Evolutionary conservation across 2,113 vertebrate species (phyloP).

Genomic region (Pituophis catenifer): DNA sequence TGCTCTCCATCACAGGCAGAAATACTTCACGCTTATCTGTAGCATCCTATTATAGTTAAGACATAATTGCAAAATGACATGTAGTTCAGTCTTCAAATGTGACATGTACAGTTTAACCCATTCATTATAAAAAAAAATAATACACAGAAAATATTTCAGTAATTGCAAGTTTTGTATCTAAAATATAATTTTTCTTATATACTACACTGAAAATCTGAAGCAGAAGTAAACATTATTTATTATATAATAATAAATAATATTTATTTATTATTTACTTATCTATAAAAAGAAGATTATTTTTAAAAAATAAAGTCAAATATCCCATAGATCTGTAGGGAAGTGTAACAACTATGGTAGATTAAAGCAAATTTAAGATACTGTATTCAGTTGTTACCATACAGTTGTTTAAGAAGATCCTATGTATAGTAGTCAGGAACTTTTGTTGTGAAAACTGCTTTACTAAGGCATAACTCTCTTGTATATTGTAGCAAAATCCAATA

Average conservation of each 20-base stretch:
- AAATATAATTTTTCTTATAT: neutral
- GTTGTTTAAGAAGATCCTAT: neutral
- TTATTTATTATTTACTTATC: too few relatives aligned
- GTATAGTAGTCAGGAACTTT: neutral
- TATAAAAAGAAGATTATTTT: neutral
- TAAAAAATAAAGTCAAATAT: neutral
- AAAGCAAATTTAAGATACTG: neutral
- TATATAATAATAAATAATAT: too few relatives aligned
- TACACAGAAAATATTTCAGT: neutral
- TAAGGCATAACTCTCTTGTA: neutral
- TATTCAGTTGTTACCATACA: neutral
- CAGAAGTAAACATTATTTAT: neutral
- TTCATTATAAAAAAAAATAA: neutral
- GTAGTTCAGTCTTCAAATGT: neutral
- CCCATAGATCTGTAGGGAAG: neutral
- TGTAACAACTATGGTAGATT: neutral
- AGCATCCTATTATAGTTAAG: neutral
- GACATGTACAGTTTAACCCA: neutral
- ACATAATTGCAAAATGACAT: neutral
- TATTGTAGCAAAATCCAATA: neutral
- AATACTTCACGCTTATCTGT: neutral
- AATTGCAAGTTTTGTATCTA: neutral
- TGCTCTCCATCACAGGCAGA: neutral
- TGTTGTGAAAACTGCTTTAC: neutral
- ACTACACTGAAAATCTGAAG: neutral